Evolutionary conservation across 2,113 vertebrate species (phyloP), one percentile per base, ranked within the genome.

Genomic region (Alligator mississippiensis): DNA sequence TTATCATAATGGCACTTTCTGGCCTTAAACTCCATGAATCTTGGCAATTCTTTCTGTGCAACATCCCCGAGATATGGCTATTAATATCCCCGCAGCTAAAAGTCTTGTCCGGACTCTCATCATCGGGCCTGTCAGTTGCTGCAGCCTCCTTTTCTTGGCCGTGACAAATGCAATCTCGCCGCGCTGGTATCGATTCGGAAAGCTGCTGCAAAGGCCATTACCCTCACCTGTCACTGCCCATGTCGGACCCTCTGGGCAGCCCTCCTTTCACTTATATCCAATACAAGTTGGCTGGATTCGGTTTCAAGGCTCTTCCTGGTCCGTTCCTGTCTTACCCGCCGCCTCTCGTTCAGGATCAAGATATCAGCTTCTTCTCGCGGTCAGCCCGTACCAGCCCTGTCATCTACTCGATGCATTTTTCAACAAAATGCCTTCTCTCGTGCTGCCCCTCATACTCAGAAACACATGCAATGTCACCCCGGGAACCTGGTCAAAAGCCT

Each of bases 1-100:
- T 95, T 97, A 96, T 28, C 82, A 92, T 95, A 96, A 95, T 94
- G 84, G 82, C 57, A 87, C 27, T 30, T 21, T 54, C 90, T 95
- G 78, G 58, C 70, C 88, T 95, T 92, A 84, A 93, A 94, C 89
- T 90, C 88, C 80, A 70, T 82, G 87, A 90, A 84, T 82, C 55
- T 82, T 82, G 63, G 85, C 0, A 2, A 80, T 60, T 17, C 30
- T 83, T 90, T 92, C 77, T 88, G 24, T 61, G 66, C 27, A 0
- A 1, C 0, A 0, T 24, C 93, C 89, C 70, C 87, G 59, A 85
- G 76, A 85, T 18, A 22, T 3, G 27, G n/a, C 22, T 87, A 25
- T 77, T 85, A 79, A 87, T 59, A 85, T 54, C 84, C 25, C 16
- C 77, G 70, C 30, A 62, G n/a, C 4, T 3, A 62, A 93, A 95